phyloP scores from a whole-genome alignment of 2,113 vertebrate genomes.

The Columba janthina region DNA sequence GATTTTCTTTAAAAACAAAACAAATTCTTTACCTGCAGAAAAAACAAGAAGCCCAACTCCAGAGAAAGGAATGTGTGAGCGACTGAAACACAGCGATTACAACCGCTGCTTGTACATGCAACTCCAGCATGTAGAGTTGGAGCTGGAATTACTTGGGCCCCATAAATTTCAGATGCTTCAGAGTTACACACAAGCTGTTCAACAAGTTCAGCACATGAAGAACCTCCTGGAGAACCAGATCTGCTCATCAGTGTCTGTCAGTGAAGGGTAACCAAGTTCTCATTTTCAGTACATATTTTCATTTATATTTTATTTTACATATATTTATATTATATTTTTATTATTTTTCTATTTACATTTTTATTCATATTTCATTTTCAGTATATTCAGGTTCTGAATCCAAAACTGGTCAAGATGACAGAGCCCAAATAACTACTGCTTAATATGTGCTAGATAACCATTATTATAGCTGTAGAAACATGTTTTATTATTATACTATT shows the following conservation, averaged over 20 bases:
- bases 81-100: slow-evolving; percentile 75
- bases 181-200: slow-evolving; percentile 81
- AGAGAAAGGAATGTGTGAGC: slow-evolving; percentile 51
- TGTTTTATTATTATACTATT: neutral
- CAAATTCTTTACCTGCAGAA: slow-evolving; percentile 27
- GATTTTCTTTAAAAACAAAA: neutral
- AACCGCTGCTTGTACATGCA: slow-evolving; percentile 83
- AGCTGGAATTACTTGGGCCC: slow-evolving; percentile 81
- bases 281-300: neutral
- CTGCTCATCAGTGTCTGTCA: slow-evolving; percentile 41
- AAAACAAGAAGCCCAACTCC: slow-evolving; percentile 54
- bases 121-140: slow-evolving; percentile 84
- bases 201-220: slow-evolving; percentile 87
- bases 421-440: neutral
- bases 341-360: too few relatives aligned
- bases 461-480: neutral
- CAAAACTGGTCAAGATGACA: neutral
- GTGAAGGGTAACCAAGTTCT: slow-evolving; percentile 65
- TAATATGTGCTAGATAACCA: neutral
- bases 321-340: too few relatives aligned
- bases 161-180: slow-evolving; percentile 76
- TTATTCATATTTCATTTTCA: neutral
- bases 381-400: neutral
- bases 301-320: too few relatives aligned
- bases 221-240: slow-evolving; percentile 72